Evolutionary conservation across 2,113 vertebrate genomes (phyloP).

Genomic region (Mobula hypostoma): DNA sequence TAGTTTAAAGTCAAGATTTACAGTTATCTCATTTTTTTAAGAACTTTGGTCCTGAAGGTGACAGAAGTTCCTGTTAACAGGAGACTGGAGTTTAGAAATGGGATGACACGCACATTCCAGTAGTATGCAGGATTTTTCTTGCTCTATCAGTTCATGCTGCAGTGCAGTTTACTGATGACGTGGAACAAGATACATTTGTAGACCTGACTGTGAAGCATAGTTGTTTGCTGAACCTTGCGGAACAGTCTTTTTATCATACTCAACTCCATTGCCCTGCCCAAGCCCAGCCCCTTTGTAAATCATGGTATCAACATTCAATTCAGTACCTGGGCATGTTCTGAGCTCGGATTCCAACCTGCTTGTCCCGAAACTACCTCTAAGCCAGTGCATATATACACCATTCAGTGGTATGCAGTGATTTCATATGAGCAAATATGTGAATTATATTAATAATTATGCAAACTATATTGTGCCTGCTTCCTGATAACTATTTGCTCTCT

Average conservation of each 20-base stretch:
- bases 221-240: background rate
- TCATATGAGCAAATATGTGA: background rate
- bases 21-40: background rate
- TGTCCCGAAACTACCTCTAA: background rate
- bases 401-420: background rate
- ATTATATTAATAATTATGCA: background rate
- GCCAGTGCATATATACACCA: background rate
- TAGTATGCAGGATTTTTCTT: background rate
- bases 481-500: background rate
- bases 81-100: background rate
- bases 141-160: too few species aligned
- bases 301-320: background rate
- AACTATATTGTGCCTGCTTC: background rate
- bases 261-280: background rate
- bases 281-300: background rate
- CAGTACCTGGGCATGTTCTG: background rate
- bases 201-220: background rate
- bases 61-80: background rate
- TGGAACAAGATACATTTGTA: background rate
- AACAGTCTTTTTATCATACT: background rate
- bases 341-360: background rate
- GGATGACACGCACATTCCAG: background rate
- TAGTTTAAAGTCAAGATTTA: background rate
- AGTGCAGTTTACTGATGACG: background rate
- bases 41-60: background rate